Percentiles rank a stretch among this genome's conserved stretches.
phyloP scores from a whole-genome alignment of 1,140 invertebrate genomes.

The Megalopta genalis region DNA sequence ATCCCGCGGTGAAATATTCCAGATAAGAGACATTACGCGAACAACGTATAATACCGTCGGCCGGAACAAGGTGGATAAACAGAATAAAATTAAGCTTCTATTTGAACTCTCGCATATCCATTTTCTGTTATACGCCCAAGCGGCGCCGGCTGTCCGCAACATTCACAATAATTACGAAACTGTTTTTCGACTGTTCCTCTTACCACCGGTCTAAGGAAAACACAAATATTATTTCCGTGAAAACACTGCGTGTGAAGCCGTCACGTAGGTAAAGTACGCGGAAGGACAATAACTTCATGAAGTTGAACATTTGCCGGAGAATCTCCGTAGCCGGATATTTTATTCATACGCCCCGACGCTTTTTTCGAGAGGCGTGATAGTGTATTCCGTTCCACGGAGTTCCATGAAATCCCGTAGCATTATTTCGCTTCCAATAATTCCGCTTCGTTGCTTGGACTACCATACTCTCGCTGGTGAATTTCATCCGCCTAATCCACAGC shows the following conservation, averaged over 20 bases:
- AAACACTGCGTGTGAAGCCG: neutral
- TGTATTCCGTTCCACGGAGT: neutral
- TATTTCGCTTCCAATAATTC: constrained; percentile 4
- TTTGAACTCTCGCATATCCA: too few species aligned
- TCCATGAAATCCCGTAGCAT: neutral
- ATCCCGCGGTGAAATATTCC: too few species aligned
- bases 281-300: constrained; percentile 5
- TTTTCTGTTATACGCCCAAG: too few species aligned
- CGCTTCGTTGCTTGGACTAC: neutral
- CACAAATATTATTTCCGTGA: neutral
- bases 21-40: too few species aligned
- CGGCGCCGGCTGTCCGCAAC: neutral
- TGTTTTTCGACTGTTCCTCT: neutral
- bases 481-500: too few species aligned
- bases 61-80: too few species aligned
- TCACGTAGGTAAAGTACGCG: neutral
- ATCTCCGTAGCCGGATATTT: constrained; percentile 1
- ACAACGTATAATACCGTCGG: too few species aligned
- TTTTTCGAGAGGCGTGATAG: neutral
- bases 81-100: too few species aligned
- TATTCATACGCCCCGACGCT: neutral
- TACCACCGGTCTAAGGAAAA: neutral
- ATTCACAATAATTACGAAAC: neutral
- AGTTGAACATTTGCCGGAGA: neutral
- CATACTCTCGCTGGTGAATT: too few species aligned